Evolutionary conservation across 2,113 vertebrate genomes (phyloP), one percentile per base, ranked within the genome.

Genomic region (Cavia porcellus): DNA sequence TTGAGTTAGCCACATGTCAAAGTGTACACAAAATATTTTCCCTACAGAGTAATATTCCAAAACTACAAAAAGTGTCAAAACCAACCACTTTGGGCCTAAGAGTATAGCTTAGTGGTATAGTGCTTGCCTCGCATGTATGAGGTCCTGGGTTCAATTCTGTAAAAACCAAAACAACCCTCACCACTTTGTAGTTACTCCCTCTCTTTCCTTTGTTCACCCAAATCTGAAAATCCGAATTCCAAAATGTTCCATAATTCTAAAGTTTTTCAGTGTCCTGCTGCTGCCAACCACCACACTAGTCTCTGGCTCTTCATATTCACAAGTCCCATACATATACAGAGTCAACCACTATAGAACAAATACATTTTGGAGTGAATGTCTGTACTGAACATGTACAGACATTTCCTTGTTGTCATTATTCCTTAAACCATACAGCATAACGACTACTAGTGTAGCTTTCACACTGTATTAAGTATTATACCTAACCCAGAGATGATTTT

Each of bases 1-100:
- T 68, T 80, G 14, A 97, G 92, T 79, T 79, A 79, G 55, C 52
- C 90, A 11, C n/a, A 96, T n/a, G 32, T 64, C 66, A 89, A 96
- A 88, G 64, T 45, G 9, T 19, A 92, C 68, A 70, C 68, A 38
- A 92, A 95, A 19, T 96, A 28, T 28, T 50, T 75, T 35, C 47
- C 38, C 17, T 13, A 87, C 50, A 86, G 92, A 95, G 88, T 87
- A 50, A 95, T 75, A 90, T 96, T 42, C 59, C 42, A 22, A 89
- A 90, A 86, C 42, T 70, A 80, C 4, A 86, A 92, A 13, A 84
- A 57, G 11, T 83, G 5, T 74, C n/a, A 72, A 86, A 95, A 89
- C 42, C 57, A 62, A 59, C 12, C 17, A 64, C 66, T 82, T 55
- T 20, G 22, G 57, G n/a, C 7, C n/a, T 47, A 14, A 5, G 35